These are phyloP conservation scores for Branchellion lobata DNA, from an alignment of 2,888 invertebrate species.

Conservation along the genomic window DNA sequence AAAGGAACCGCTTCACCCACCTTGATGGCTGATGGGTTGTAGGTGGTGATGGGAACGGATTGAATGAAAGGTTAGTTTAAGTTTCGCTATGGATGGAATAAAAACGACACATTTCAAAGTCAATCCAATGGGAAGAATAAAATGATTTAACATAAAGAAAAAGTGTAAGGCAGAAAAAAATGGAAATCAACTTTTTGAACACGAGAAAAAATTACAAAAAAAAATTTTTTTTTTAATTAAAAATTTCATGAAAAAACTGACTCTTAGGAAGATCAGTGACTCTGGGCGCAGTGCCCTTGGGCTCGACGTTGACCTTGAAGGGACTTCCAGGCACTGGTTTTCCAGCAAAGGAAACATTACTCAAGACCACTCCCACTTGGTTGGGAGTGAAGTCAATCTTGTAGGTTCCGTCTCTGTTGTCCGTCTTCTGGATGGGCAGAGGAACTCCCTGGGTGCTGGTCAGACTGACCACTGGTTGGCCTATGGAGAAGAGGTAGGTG, in stretches of 20 bases:
- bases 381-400: constrained; percentile 75
- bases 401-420: constrained; percentile 76
- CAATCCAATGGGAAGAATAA: too few species aligned
- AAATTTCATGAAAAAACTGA: too few species aligned
- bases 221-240: too few species aligned
- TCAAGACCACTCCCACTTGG: constrained; percentile 71
- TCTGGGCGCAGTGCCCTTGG: constrained; percentile 74
- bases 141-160: too few species aligned
- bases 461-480: constrained; percentile 74
- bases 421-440: constrained; percentile 76
- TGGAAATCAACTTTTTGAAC: too few species aligned
- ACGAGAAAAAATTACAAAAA: too few species aligned
- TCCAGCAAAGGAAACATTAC: constrained; percentile 38
- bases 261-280: constrained; percentile 83
- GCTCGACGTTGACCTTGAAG: constrained; percentile 58
- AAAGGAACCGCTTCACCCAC: constrained; percentile 62
- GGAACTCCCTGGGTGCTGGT: constrained; percentile 73
- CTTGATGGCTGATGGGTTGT: constrained; percentile 53
- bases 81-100: background rate
- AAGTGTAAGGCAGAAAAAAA: too few species aligned
- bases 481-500: constrained; percentile 68
- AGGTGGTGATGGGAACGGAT: background rate
- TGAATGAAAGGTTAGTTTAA: background rate
- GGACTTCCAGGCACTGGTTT: constrained; percentile 45
- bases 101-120: too few species aligned